Conservation (phyloP, 2,888 invertebrate genomes). For the Tricholauxania praeusta region DNA sequence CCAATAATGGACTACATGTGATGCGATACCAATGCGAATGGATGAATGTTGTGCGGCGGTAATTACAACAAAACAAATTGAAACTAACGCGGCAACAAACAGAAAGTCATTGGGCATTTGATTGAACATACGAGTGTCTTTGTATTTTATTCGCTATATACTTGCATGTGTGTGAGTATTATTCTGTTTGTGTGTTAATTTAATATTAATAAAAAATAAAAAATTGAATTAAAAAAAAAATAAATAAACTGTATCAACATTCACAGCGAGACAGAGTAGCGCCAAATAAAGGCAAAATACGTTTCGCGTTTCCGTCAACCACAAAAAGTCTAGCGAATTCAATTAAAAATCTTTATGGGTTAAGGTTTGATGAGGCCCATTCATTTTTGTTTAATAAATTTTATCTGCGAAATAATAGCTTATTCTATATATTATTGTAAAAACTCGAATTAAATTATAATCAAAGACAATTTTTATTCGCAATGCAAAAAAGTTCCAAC, state of each 20-base stretch:
- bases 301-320: constrained; percentile 17
- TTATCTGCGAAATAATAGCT: too few species aligned
- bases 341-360: constrained; percentile 7
- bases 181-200: neutral
- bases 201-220: too few species aligned
- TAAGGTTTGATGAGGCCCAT: neutral
- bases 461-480: too few species aligned
- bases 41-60: neutral
- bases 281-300: constrained; percentile 34
- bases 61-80: constrained; percentile 27
- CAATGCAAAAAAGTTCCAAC: too few species aligned
- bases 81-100: constrained; percentile 3
- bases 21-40: neutral
- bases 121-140: neutral
- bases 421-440: too few species aligned
- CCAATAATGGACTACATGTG: constrained; percentile 52
- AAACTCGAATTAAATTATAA: too few species aligned
- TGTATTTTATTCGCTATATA: constrained; percentile 19
- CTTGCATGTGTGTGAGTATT: neutral
- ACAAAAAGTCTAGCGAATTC: neutral
- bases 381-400: neutral
- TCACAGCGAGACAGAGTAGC: neutral
- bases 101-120: neutral
- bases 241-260: too few species aligned
- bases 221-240: too few species aligned